phyloP scores from a whole-genome alignment of 1,140 invertebrate genomes.

The Mya arenaria region DNA sequence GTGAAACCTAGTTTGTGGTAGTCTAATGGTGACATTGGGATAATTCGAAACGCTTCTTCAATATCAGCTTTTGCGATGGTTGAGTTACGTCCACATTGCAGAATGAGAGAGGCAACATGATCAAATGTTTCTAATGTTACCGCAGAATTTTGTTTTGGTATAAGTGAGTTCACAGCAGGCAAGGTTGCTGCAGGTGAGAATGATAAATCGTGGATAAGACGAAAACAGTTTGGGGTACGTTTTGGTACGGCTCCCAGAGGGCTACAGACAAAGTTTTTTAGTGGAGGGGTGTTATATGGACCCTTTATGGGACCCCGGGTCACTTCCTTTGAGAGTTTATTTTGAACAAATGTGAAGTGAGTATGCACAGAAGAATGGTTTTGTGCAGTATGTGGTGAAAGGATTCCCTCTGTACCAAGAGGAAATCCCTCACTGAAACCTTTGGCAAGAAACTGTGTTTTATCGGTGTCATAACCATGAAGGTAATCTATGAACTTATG shows the following conservation, averaged over 20 bases:
- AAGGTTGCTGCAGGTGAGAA: not conserved
- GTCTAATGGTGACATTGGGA: constrained; percentile 28
- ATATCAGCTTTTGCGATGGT: constrained; percentile 49
- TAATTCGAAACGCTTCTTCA: constrained; percentile 42
- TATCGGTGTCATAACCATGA: not conserved
- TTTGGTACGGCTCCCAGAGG: constrained; percentile 7
- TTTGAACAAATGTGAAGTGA: not conserved
- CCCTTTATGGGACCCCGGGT: not conserved
- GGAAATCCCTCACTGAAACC: not conserved
- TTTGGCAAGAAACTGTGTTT: not conserved
- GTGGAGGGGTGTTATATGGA: not conserved
- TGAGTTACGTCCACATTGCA: not conserved
- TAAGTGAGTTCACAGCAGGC: not conserved
- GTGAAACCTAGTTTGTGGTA: constrained; percentile 31
- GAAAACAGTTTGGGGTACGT: not conserved
- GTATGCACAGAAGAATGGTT: not conserved
- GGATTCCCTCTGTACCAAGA: not conserved
- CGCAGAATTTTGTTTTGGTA: not conserved
- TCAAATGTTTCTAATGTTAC: constrained; percentile 17
- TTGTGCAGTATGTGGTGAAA: not conserved
- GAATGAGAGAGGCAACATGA: constrained; percentile 2
- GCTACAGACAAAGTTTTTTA: not conserved
- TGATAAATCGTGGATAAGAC: constrained; percentile 15
- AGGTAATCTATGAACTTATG: not conserved
- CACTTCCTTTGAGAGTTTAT: not conserved